Evolutionary conservation across 1,140 invertebrate genomes (phyloP).

Genomic region (Chelonus insularis): DNA sequence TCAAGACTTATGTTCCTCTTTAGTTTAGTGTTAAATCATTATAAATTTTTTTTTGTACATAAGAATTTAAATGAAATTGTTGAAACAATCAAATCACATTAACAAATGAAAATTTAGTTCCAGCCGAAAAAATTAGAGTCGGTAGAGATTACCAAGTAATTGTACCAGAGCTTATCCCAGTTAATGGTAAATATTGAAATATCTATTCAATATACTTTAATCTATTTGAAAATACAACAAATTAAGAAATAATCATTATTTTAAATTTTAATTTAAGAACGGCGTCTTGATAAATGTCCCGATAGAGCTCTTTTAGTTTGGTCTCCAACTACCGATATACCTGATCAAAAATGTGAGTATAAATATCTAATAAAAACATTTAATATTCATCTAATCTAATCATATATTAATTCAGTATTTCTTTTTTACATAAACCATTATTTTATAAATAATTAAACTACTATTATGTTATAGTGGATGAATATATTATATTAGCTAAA

Average conservation of each 20-base stretch:
- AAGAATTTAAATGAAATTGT: background rate
- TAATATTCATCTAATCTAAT: background rate
- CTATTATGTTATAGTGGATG: constrained; percentile 80
- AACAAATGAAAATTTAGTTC: constrained; percentile 56
- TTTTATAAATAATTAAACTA: too few species aligned
- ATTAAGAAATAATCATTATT: background rate
- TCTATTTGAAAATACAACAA: constrained; percentile 19
- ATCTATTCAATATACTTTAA: constrained; percentile 19
- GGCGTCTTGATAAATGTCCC: constrained; percentile 54
- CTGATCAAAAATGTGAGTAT: constrained; percentile 82
- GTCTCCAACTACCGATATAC: constrained; percentile 88
- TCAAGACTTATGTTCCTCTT: too few species aligned
- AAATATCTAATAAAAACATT: constrained; percentile 10
- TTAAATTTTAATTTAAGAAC: constrained; percentile 42
- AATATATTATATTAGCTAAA: constrained; percentile 93
- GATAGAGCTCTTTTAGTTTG: constrained; percentile 93
- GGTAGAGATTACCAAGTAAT: constrained; percentile 92
- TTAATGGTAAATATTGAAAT: constrained; percentile 59
- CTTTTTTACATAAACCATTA: too few species aligned
- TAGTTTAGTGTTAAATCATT: too few species aligned
- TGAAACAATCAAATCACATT: constrained; percentile 7
- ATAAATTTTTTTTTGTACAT: background rate
- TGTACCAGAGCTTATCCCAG: constrained; percentile 75
- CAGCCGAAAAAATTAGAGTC: constrained; percentile 90
- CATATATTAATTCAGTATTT: constrained; percentile 23